Conservation (phyloP, 1,140 invertebrate species). For the Ceratoteleas bidentatus region DNA sequence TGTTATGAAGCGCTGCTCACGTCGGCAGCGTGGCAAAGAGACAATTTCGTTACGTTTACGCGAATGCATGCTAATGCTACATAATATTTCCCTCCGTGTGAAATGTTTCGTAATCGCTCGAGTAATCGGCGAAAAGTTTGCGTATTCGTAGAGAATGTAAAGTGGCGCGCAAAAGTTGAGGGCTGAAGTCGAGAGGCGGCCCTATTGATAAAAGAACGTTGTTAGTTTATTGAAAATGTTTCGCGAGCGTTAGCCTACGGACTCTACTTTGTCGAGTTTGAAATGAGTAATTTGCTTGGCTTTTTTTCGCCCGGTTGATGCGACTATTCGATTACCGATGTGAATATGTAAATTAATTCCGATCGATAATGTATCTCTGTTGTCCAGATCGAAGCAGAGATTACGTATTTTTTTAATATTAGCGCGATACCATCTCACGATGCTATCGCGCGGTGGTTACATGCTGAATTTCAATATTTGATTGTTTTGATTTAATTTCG, state of each 20-base stretch:
- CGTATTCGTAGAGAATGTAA: constrained; percentile 26
- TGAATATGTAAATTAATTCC: constrained; percentile 31
- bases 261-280: constrained; percentile 1
- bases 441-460: constrained; percentile 16
- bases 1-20: no score
- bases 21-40: no score
- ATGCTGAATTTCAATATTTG: constrained; percentile 22
- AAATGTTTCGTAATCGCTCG: constrained; percentile 44
- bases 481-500: constrained; percentile 22
- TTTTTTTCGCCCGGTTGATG: background rate
- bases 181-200: constrained; percentile 9
- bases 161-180: constrained; percentile 12
- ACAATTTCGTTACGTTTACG: no score
- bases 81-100: background rate
- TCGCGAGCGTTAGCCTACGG: background rate
- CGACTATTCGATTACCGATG: background rate
- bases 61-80: no score
- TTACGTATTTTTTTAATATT: constrained; percentile 22
- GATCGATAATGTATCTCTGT: constrained; percentile 14
- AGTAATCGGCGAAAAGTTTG: constrained; percentile 40
- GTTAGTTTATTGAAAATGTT: constrained; percentile 14
- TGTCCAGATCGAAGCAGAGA: constrained; percentile 10
- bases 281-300: constrained; percentile 9
- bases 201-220: constrained; percentile 3
- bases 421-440: constrained; percentile 19